phyloP scores from a whole-genome alignment of 2,888 invertebrate species.

The Spilosoma lubricipeda region DNA sequence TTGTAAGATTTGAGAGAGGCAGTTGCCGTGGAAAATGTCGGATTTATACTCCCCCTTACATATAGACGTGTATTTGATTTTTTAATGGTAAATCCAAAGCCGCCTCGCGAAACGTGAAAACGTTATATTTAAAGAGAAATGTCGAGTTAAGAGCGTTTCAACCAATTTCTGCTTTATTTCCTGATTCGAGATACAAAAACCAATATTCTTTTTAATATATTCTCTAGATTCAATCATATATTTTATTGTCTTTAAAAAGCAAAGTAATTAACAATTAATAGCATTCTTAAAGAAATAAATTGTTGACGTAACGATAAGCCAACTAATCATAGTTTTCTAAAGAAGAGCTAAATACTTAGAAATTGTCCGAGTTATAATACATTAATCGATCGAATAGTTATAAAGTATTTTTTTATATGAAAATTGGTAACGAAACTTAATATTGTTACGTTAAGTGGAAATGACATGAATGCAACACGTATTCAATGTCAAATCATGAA shows the following conservation, averaged over 20 bases:
- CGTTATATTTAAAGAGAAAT: background rate
- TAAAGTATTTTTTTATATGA: no score
- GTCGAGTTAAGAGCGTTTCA: background rate
- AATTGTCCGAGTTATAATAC: no score
- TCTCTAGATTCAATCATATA: background rate
- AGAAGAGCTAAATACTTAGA: no score
- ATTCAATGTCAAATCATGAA: no score
- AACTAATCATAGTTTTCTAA: no score
- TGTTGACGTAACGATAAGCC: no score
- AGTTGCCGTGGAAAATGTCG: constrained; percentile 38
- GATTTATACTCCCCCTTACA: constrained; percentile 38
- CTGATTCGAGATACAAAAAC: background rate
- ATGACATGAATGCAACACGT: no score
- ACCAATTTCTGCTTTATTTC: background rate
- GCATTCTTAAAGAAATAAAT: background rate
- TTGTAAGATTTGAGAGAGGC: constrained; percentile 60
- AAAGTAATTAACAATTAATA: background rate
- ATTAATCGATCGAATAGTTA: no score
- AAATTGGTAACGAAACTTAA: no score
- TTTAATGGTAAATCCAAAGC: constrained; percentile 13
- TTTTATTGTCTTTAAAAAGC: background rate
- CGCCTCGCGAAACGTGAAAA: background rate
- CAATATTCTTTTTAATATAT: background rate
- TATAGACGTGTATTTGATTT: constrained; percentile 42
- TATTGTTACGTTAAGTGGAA: no score